Conservation (phyloP, 2,888 invertebrate species). For the Zaprionus lineosus region DNA sequence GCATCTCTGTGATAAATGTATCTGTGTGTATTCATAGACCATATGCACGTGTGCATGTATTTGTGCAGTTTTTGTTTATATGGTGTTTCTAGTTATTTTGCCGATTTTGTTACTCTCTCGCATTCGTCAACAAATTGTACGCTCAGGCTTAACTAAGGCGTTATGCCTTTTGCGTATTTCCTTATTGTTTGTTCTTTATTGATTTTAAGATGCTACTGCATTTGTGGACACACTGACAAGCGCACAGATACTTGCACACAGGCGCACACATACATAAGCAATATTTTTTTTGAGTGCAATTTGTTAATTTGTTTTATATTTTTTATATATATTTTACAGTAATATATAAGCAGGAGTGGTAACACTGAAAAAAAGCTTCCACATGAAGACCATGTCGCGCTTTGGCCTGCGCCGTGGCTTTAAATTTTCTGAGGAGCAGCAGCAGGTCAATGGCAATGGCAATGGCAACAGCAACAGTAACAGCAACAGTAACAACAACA, state of each 20-base stretch:
- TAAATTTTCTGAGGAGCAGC: slow-evolving; percentile 72
- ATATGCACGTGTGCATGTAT: slow-evolving; percentile 30
- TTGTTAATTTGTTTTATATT: slow-evolving; percentile 24
- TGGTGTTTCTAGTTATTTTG: slow-evolving; percentile 30
- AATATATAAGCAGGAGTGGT: slow-evolving; percentile 16
- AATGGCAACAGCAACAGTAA: slow-evolving; percentile 31
- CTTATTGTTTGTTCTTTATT: slow-evolving; percentile 48
- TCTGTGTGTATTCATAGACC: slow-evolving; percentile 4
- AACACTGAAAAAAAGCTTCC: slow-evolving; percentile 50
- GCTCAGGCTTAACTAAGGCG: slow-evolving; percentile 26
- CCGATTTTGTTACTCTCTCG: slow-evolving; percentile 35
- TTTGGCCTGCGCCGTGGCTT: slow-evolving; percentile 79
- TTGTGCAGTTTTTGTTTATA: slow-evolving; percentile 56
- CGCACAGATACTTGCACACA: slow-evolving; percentile 11
- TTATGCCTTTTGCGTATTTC: slow-evolving; percentile 30
- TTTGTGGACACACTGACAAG: slow-evolving; percentile 52
- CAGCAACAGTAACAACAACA: slow-evolving; percentile 32
- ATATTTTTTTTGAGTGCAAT: slow-evolving; percentile 24
- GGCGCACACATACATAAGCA: slow-evolving; percentile 18
- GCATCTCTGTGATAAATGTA: slow-evolving; percentile 1
- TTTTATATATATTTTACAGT: slow-evolving; percentile 2
- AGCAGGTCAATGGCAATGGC: slow-evolving; percentile 62
- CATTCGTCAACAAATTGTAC: slow-evolving; percentile 63
- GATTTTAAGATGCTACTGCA: slow-evolving; percentile 55
- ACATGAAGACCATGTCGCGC: slow-evolving; percentile 78